Evolutionary conservation across 2,888 invertebrate species (phyloP).

Genomic region (Phasia obesa): DNA sequence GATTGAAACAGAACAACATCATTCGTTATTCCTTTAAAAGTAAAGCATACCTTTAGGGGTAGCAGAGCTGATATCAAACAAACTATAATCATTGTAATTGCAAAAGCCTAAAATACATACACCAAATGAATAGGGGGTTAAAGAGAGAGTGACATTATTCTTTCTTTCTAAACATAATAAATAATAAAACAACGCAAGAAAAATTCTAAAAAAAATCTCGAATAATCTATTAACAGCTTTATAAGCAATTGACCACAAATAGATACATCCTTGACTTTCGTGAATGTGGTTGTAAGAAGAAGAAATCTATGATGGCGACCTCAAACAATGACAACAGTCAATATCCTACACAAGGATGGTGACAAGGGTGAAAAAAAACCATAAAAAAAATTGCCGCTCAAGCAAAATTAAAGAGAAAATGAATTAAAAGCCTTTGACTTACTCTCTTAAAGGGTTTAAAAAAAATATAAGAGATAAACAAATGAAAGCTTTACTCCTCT

Average conservation of each 20-base stretch:
- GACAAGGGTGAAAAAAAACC: not conserved
- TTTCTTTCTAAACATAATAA: conserved; percentile 20
- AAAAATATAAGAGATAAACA: not conserved
- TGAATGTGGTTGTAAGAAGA: conserved; percentile 18
- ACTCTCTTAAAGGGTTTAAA: not conserved
- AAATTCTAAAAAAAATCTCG: not conserved
- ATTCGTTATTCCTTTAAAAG: not conserved
- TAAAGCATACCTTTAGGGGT: conserved; percentile 22
- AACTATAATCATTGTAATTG: not conserved
- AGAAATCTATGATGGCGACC: conserved; percentile 59
- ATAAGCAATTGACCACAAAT: conserved; percentile 60
- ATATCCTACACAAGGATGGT: conserved; percentile 72
- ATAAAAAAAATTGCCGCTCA: not conserved
- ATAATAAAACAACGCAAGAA: conserved; percentile 6
- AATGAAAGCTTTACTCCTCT: too few species aligned
- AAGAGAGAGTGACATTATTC: not conserved
- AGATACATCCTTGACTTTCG: conserved; percentile 69
- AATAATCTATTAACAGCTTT: conserved; percentile 39
- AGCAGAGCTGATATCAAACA: not conserved
- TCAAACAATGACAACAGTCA: conserved; percentile 74
- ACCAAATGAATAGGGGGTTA: too few species aligned
- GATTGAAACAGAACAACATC: not conserved
- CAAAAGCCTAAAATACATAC: not conserved
- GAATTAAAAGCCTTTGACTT: not conserved
- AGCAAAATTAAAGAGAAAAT: not conserved